Evolutionary conservation across 2,797 vertebrate species (phyloP).

Genomic region (Discoglossus pictus): DNA sequence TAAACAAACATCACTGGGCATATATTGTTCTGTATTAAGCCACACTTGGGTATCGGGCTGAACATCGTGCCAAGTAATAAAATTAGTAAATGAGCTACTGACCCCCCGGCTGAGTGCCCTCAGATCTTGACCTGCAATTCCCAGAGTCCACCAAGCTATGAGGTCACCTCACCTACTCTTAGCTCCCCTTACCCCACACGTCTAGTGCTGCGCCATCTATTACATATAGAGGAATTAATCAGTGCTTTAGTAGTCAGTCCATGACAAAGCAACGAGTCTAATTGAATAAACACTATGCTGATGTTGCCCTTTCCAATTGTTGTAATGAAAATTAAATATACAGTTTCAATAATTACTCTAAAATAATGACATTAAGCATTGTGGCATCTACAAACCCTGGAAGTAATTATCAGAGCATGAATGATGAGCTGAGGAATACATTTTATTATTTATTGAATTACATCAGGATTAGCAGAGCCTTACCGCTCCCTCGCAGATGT

Average conservation of each 20-base stretch:
- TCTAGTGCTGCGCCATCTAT: neutral
- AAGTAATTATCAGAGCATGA: slow-evolving; percentile 55
- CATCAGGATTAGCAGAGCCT: slow-evolving; percentile 42
- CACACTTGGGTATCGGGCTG: too few relatives aligned
- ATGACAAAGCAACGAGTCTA: slow-evolving; percentile 7
- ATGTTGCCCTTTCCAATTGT: slow-evolving; percentile 29
- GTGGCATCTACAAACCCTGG: slow-evolving; percentile 42
- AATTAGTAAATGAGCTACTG: too few relatives aligned
- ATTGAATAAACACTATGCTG: slow-evolving; percentile 22
- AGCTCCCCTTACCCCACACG: too few relatives aligned
- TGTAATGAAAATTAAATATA: slow-evolving; percentile 23
- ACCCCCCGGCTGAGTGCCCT: too few relatives aligned
- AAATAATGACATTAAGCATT: slow-evolving; percentile 26
- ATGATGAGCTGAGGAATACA: slow-evolving; percentile 52
- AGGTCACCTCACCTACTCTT: too few relatives aligned
- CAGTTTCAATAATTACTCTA: neutral
- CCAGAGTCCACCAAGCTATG: too few relatives aligned
- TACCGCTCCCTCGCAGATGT: slow-evolving; percentile 35
- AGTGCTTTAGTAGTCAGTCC: neutral
- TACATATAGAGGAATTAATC: slow-evolving; percentile 15
- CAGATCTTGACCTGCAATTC: too few relatives aligned
- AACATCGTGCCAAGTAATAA: too few relatives aligned
- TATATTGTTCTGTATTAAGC: too few relatives aligned
- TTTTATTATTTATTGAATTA: slow-evolving; percentile 50
- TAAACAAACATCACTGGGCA: too few relatives aligned